phyloP scores from a whole-genome alignment of 2,797 vertebrate species.

The Melanotaenia trifasciata region DNA sequence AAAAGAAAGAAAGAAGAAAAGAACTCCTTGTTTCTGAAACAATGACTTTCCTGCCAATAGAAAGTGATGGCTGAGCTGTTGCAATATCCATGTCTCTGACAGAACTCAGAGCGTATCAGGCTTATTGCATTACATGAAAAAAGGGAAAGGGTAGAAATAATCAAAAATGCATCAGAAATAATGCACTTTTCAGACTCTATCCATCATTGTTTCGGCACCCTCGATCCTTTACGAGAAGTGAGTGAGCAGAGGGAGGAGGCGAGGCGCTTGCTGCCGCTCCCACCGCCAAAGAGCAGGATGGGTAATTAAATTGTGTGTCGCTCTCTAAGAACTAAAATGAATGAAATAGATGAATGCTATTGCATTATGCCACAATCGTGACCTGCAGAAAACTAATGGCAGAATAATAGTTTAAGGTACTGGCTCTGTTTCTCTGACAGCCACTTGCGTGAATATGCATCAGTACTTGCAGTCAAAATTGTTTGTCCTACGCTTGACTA shows the following conservation, averaged over 20 bases:
- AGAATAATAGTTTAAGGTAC: constrained; percentile 82
- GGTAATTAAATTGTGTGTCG: constrained; percentile 85
- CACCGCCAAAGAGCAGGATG: constrained; percentile 78
- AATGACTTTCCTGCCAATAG: constrained; percentile 72
- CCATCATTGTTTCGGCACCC: constrained; percentile 87
- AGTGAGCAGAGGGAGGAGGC: constrained; percentile 70
- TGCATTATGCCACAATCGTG: constrained; percentile 83
- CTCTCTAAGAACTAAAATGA: constrained; percentile 84
- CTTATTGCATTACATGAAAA: constrained; percentile 83
- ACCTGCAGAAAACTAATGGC: constrained; percentile 84
- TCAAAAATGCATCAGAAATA: constrained; percentile 87
- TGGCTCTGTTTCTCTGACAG: constrained; percentile 76
- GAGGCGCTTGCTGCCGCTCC: constrained; percentile 73
- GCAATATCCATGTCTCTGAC: constrained; percentile 83
- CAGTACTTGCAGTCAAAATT: constrained; percentile 61
- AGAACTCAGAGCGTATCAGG: constrained; percentile 79
- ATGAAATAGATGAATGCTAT: constrained; percentile 84
- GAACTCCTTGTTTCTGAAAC: constrained; percentile 75
- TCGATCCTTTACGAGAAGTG: constrained; percentile 83
- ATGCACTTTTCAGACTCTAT: constrained; percentile 88
- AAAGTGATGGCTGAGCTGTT: constrained; percentile 75
- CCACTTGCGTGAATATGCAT: constrained; percentile 80
- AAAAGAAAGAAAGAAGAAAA: constrained; percentile 10
- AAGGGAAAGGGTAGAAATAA: constrained; percentile 83
- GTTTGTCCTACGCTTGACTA: constrained; percentile 72